Percentiles rank a stretch among this genome's conserved stretches.
Evolutionary conservation across 2,113 vertebrate genomes (phyloP).

Genomic region (Otis tarda): DNA sequence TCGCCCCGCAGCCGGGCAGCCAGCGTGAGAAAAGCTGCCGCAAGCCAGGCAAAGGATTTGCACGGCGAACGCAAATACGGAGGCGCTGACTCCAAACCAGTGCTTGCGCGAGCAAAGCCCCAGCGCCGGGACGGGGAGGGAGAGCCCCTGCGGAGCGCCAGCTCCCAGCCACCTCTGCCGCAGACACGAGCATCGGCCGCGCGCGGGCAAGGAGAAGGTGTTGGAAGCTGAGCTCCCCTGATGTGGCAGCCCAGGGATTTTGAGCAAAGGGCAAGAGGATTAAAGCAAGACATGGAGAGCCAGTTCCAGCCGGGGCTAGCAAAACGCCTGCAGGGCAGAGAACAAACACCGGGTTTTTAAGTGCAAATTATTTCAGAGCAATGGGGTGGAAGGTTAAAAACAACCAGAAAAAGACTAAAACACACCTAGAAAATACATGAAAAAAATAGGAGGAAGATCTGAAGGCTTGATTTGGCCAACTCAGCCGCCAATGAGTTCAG

Average conservation of each 20-base stretch:
- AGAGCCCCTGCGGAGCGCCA: neutral
- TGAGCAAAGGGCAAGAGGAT: neutral
- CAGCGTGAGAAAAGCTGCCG: neutral
- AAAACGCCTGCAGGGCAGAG: neutral
- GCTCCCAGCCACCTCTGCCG: neutral
- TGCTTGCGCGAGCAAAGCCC: neutral
- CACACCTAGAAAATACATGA: neutral
- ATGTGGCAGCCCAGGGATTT: neutral
- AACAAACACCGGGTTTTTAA: neutral
- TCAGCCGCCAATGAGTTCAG: neutral
- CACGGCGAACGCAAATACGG: neutral
- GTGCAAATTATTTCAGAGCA: neutral
- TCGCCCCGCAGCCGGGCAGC: neutral
- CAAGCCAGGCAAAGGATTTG: neutral
- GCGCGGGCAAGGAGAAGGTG: accelerated
- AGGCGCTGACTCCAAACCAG: neutral
- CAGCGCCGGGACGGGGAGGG: accelerated
- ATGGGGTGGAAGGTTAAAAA: neutral
- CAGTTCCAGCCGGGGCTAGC: accelerated
- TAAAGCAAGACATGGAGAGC: neutral
- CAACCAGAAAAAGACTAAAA: neutral
- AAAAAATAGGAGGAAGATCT: neutral
- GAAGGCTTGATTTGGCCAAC: neutral
- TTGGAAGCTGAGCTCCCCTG: neutral
- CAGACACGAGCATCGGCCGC: neutral